phyloP scores from a whole-genome alignment of 2,113 vertebrate species.

The Phylloscopus trochiloides region DNA sequence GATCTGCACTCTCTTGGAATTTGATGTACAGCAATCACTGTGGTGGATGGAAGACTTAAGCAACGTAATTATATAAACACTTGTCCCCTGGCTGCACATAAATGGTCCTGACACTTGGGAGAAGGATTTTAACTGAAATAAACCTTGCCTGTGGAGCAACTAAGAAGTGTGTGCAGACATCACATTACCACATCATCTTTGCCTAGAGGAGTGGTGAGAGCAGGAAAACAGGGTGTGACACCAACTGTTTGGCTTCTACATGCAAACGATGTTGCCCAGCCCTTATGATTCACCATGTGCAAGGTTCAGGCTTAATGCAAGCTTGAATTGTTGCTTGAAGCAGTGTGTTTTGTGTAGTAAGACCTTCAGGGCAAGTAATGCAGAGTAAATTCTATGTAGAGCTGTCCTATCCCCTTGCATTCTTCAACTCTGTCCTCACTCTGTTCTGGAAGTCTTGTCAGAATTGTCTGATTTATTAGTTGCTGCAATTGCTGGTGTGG shows the following conservation, averaged over 20 bases:
- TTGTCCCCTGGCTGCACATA: background rate
- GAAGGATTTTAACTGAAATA: background rate
- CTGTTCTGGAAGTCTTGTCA: background rate
- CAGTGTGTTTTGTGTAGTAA: conserved; percentile 34
- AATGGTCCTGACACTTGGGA: background rate
- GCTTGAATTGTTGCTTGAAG: conserved; percentile 35
- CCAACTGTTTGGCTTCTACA: background rate
- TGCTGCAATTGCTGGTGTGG: background rate
- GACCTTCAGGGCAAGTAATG: conserved; percentile 43
- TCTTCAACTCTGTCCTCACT: background rate
- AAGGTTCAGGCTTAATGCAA: conserved; percentile 25
- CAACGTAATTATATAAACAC: background rate
- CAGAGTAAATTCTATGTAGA: background rate
- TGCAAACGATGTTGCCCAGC: conserved; percentile 34
- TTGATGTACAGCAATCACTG: background rate
- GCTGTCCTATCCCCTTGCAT: background rate
- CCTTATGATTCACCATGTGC: conserved; percentile 23
- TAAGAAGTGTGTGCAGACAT: background rate
- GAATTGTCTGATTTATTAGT: background rate
- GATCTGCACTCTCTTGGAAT: background rate
- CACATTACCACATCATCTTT: background rate
- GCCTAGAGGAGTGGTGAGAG: background rate
- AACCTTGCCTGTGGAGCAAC: background rate
- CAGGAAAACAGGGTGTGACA: background rate
- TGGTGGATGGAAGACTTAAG: background rate